Conservation (phyloP, 1,140 invertebrate species). For the Scaptomyza pallida region DNA sequence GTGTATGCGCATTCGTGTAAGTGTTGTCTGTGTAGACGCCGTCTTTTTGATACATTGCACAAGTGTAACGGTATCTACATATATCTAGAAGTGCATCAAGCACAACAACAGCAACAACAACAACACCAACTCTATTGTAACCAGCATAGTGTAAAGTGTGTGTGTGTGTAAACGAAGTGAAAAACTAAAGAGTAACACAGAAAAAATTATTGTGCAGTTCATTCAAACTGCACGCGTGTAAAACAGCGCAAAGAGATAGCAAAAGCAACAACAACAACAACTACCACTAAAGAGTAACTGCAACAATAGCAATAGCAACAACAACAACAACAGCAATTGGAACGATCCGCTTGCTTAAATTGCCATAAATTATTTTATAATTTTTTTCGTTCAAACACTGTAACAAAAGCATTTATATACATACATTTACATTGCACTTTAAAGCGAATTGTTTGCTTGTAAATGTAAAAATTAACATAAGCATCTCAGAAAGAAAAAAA, state of each 20-base stretch:
- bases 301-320: slow-evolving; percentile 18
- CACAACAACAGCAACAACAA: slow-evolving; percentile 43
- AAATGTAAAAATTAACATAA: slow-evolving; percentile 54
- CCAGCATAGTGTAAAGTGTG: slow-evolving; percentile 53
- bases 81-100: slow-evolving; percentile 64
- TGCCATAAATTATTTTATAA: slow-evolving; percentile 74
- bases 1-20: slow-evolving; percentile 50
- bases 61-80: slow-evolving; percentile 75
- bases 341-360: slow-evolving; percentile 58
- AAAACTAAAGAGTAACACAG: slow-evolving; percentile 42
- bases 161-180: slow-evolving; percentile 53
- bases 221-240: slow-evolving; percentile 67
- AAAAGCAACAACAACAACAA: slow-evolving; percentile 36
- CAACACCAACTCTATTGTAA: slow-evolving; percentile 32
- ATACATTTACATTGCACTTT: slow-evolving; percentile 16
- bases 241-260: slow-evolving; percentile 34
- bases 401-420: slow-evolving; percentile 12
- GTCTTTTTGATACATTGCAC: slow-evolving; percentile 74
- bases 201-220: slow-evolving; percentile 62
- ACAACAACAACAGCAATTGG: slow-evolving; percentile 24
- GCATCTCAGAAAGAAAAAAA: slow-evolving; percentile 38
- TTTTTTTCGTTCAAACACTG: slow-evolving; percentile 52
- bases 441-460: slow-evolving; percentile 8
- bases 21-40: slow-evolving; percentile 57
- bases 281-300: slow-evolving; percentile 33